Evolutionary conservation across 1,140 invertebrate genomes (phyloP).

Genomic region (Drosophila mojavensis): DNA sequence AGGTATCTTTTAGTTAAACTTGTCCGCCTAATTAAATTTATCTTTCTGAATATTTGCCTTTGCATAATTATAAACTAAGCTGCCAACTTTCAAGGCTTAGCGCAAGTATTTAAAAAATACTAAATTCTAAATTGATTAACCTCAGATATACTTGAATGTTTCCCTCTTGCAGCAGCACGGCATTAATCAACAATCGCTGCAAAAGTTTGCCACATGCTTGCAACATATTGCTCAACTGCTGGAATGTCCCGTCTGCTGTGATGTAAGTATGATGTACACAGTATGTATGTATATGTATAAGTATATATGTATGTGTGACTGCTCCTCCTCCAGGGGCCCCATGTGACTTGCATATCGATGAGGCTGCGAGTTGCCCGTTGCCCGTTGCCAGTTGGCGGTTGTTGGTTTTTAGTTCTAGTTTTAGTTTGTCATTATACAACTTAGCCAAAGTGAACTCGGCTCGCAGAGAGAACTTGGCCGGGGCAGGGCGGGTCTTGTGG

Average conservation of each 20-base stretch:
- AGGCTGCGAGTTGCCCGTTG: constrained; percentile 31
- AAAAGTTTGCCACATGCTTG: constrained; percentile 84
- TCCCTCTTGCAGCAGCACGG: constrained; percentile 70
- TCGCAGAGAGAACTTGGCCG: constrained; percentile 59
- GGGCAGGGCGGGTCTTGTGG: no score
- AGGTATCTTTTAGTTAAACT: no score
- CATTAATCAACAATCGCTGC: constrained; percentile 84
- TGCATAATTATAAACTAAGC: no score
- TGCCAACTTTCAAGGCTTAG: no score
- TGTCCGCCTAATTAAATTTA: no score
- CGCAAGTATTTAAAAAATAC: background rate
- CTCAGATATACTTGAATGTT: background rate
- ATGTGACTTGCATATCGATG: constrained; percentile 80
- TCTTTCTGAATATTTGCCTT: no score
- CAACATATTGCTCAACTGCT: constrained; percentile 85
- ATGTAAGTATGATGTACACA: constrained; percentile 67
- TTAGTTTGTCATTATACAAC: constrained; percentile 78
- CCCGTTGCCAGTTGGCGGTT: constrained; percentile 24
- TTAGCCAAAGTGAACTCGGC: constrained; percentile 50
- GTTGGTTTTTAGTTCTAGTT: constrained; percentile 57
- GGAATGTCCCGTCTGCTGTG: constrained; percentile 85
- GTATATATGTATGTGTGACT: no score
- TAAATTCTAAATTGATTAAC: constrained; percentile 6
- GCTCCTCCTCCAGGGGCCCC: background rate
- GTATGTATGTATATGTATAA: no score